These are phyloP conservation scores for Gambusia yucatana DNA, from an alignment of 2,797 vertebrate genomes.

Conservation along the genomic window DNA sequence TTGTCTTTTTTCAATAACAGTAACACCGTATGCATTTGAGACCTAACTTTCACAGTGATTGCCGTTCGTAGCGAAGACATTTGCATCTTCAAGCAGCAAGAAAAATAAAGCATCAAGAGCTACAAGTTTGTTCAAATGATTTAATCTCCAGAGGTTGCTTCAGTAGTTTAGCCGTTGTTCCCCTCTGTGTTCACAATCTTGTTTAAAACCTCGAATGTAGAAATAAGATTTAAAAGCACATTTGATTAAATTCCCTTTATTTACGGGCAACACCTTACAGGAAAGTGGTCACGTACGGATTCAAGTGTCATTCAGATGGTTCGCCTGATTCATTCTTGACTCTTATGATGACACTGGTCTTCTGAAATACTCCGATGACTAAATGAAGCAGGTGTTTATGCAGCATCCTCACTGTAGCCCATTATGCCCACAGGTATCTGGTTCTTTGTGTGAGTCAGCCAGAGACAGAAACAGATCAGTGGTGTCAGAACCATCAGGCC, in stretches of 20 bases:
- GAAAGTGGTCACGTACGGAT: neutral
- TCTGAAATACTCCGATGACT: conserved; percentile 20
- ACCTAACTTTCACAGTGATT: neutral
- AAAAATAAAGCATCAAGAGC: neutral
- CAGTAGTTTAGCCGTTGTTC: neutral
- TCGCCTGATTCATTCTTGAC: neutral
- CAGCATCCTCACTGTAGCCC: conserved; percentile 27
- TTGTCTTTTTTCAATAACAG: conserved; percentile 1
- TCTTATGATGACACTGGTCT: neutral
- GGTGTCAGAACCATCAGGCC: conserved; percentile 73
- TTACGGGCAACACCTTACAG: neutral
- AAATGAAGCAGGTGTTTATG: conserved; percentile 53
- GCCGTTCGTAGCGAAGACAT: neutral
- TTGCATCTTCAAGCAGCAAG: neutral
- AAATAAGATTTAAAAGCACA: neutral
- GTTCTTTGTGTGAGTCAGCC: conserved; percentile 71
- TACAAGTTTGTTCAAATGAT: neutral
- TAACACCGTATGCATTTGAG: neutral
- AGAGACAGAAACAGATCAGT: conserved; percentile 67
- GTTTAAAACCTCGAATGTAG: neutral
- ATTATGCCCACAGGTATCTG: conserved; percentile 63
- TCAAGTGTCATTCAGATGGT: neutral
- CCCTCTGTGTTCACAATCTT: neutral
- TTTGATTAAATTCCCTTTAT: neutral
- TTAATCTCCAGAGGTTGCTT: neutral